Base-by-base conservation (phyloP, 2,888 invertebrate genomes). In the Epiperipatus broadwayi region DNA sequence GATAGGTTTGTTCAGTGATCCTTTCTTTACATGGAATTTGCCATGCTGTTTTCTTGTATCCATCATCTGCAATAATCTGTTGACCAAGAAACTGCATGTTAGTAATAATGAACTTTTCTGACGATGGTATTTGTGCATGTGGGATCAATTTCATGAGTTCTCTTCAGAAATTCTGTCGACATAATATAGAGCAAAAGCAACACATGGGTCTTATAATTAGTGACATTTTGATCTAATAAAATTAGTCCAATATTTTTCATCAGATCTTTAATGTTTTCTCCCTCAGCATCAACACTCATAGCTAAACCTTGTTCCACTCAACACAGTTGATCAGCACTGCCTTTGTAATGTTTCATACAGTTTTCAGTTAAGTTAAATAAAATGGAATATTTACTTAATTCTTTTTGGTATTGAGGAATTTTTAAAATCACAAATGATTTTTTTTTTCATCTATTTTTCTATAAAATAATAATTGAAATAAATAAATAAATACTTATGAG, bases 341-440 rank as follows among this genome's bases (percentile, higher is more conserved):
- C 83, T 57, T 75, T 89, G 62, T 95, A 99, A 14, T 78, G 73
- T 59, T 91, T 91, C 95, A 99, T 97, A 67, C 97, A 97, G 62
- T 95, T 95, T 61, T 97, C 97, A 5, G 97, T 97, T 48, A 99
- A 70, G 58, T 93, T 89, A 52, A 99, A 70, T 60, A 97, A 95
- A 12, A 95, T 95, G 10, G 93, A 87, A 63, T 97, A 99, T 64
- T 95, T 95, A 49, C 87, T 91, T 50, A 99, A 64, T 59, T 99
- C 97, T 60, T 97, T 97, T 62, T 99, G 97, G 59, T 97, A 95
- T 61, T 99, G 97, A 0, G 97, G 97, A 93, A 97, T 97, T 63
- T 95, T 95, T 65, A 99, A 99, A 52, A 99, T 91, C 93, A 99
- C n/a, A n/a, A n/a, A n/a, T n/a, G n/a, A n/a, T n/a, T n/a, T n/a